Evolutionary conservation across 2,888 invertebrate genomes (phyloP), one percentile per base, ranked within the genome.

Genomic region (Autographa gamma): DNA sequence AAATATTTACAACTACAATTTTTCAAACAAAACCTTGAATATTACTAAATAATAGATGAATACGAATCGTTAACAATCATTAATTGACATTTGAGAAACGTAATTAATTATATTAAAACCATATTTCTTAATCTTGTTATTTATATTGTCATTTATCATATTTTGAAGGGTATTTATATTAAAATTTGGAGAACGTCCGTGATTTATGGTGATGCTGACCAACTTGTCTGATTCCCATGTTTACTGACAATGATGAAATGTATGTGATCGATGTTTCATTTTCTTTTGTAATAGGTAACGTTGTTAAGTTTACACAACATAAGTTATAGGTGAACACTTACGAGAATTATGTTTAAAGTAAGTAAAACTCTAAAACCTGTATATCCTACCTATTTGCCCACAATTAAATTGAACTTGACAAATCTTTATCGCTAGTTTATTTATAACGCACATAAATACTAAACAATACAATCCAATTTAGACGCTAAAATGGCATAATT

Each of bases 1-100:
- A 83, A 81, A 91, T 89, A 85, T 90, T 90, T 88, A 64, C 66
- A 18, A 75, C 69, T 66, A 66, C 60, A 66, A 38, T 71, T 73
- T 80, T 82, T 65, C 71, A 63, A 77, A 60, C 62, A 52, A 73
- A 82, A 77, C 82, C 86, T 83, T 84, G 77, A 76, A 76, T 61
- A 64, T 73, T 66, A 71, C 69, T 62, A 63, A 75, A 82, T 81
- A 77, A 78, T 79, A 76, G 68, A 71, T 64, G 69, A 73, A 69
- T 66, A 73, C 73, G 63, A 71, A 70, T 83, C 11, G 69, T 66
- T 74, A 79, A 76, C 82, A 73, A 82, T 82, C 69, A 64, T 52
- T 76, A 73, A 71, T 69, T 75, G 79, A 75, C 79, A 75, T 75
- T 80, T 81, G 60, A 66, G 60, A 73, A 71, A 67, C 60, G 54